Base-by-base conservation (phyloP, 2,888 invertebrate species). In the Taenaris catops region DNA sequence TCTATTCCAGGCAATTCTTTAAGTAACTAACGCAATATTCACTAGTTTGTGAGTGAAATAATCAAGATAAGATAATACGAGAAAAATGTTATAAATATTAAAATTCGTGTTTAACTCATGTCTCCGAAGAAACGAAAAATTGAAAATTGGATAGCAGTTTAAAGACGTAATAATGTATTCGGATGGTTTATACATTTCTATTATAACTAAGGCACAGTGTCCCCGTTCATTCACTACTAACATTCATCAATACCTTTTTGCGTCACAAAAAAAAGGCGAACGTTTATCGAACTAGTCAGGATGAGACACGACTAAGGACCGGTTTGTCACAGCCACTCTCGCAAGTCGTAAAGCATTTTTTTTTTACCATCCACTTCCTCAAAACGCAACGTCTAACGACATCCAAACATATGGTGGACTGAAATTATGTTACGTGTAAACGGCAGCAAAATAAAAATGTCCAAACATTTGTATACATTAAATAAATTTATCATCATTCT, bases 391-490 rank as follows among this genome's bases (percentile, higher is more conserved):
- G 10, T 21, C 24, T 74, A 74, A 70, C 72, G 70, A 68, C n/a
- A n/a, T n/a, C 71, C 66, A 64, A 79, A 81, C 84, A 86, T 69
- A 86, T 86, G 84, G 84, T 69, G 71, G 76, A 73, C 81, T 81
- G 1, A 79, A 84, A 84, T 84, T 80, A 84, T 79, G 79, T 80
- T 78, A 79, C 76, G 69, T 71, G 64, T 79, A 80, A 83, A 70
- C 75, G 81, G 74, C 83, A 80, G 73, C 73, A 67, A 81, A 84
- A 83, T 86, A 84, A 84, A 86, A 84, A 83, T 84, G 84, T 86
- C 84, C 79, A 86, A 86, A 84, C 81, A 86, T 86, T 86, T 84
- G 84, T 86, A 84, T 83, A 81, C 83, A 81, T 84, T 79, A 81
- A 80, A 84, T 74, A 83, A 84, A 86, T 86, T 84, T 86, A 86